phyloP scores from a whole-genome alignment of 2,113 vertebrate genomes.

The Sakesphorus luctuosus region DNA sequence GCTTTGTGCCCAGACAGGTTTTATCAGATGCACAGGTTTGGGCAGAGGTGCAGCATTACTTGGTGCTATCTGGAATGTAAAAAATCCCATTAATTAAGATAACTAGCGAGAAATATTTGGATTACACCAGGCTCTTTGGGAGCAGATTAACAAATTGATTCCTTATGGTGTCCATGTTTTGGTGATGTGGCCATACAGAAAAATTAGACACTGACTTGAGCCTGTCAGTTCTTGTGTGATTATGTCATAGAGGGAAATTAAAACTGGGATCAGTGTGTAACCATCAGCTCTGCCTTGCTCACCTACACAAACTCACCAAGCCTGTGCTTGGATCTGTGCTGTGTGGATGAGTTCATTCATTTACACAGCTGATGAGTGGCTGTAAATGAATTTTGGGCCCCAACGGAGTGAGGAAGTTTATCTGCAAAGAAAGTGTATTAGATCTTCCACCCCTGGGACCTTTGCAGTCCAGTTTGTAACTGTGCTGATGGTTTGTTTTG shows the following conservation, averaged over 20 bases:
- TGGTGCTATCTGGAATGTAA: not conserved
- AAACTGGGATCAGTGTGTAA: not conserved
- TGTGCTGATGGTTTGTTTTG: not conserved
- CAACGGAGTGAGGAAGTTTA: not conserved
- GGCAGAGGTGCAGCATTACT: not conserved
- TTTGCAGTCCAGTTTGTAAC: not conserved
- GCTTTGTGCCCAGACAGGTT: not conserved
- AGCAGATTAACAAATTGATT: not conserved
- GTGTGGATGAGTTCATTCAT: not conserved
- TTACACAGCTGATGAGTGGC: not conserved
- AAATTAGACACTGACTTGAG: not conserved
- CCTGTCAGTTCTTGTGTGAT: not conserved
- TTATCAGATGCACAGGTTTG: not conserved
- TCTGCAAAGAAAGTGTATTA: not conserved
- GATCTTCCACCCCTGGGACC: not conserved
- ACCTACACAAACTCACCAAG: not conserved
- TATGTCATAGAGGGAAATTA: not conserved
- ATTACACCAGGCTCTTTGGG: not conserved
- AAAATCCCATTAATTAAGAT: not conserved
- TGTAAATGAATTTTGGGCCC: not conserved
- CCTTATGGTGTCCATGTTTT: not conserved
- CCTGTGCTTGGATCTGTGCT: not conserved
- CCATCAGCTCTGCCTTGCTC: not conserved
- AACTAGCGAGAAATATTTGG: not conserved
- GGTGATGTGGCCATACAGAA: not conserved